Evolutionary conservation across 2,797 vertebrate genomes (phyloP).

Genomic region (Urocyon cinereoargenteus): DNA sequence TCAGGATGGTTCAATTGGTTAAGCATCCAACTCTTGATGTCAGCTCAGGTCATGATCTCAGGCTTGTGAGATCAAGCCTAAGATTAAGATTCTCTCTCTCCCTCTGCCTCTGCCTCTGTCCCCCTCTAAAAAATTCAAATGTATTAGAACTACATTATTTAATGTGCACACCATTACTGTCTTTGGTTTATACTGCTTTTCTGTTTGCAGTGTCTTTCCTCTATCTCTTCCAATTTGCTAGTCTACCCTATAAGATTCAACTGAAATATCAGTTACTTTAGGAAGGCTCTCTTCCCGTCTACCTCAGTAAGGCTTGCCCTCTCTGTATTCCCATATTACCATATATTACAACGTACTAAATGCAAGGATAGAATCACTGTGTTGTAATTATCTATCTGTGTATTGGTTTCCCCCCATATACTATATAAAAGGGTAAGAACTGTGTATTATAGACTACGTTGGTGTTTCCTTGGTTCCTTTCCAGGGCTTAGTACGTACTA

Average conservation of each 20-base stretch:
- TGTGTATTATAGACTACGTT: not conserved
- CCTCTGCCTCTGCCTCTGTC: not conserved
- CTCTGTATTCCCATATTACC: not conserved
- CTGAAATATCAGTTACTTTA: not conserved
- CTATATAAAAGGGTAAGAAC: not conserved
- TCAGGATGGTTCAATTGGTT: not conserved
- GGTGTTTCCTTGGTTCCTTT: not conserved
- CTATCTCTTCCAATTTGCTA: not conserved
- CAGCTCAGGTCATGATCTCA: not conserved
- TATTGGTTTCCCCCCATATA: too few species aligned
- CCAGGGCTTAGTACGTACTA: not conserved
- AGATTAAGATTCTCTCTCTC: not conserved
- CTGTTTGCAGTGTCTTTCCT: not conserved
- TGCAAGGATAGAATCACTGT: not conserved
- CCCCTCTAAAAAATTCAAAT: not conserved
- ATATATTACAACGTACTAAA: not conserved
- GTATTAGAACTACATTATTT: not conserved
- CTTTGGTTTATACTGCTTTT: not conserved
- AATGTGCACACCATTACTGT: not conserved
- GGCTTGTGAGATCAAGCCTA: not conserved
- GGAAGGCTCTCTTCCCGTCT: not conserved
- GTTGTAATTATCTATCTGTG: not conserved
- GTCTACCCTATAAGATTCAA: not conserved
- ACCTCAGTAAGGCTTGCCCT: not conserved
- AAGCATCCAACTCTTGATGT: not conserved